phyloP scores from a whole-genome alignment of 2,797 vertebrate species.

The Oreortyx pictus region DNA sequence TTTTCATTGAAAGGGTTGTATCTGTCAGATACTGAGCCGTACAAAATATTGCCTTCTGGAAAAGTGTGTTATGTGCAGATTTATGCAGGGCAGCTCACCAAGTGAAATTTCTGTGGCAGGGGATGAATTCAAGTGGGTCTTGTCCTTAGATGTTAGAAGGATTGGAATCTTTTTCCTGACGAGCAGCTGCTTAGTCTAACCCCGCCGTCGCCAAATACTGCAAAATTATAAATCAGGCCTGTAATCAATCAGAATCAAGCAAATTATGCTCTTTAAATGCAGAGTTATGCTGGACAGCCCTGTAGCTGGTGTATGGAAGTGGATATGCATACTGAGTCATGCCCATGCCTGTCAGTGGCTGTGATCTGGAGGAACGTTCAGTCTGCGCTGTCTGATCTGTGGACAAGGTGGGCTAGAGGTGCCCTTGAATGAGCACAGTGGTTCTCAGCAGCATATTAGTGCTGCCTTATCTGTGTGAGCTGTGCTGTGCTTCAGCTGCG shows the following conservation, averaged over 20 bases:
- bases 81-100: constrained; percentile 58
- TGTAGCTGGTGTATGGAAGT: not conserved
- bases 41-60: constrained; percentile 62
- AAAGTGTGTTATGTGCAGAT: constrained; percentile 41
- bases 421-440: not conserved
- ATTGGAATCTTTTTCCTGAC: constrained; percentile 36
- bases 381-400: not conserved
- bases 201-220: not conserved
- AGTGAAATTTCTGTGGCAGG: constrained; percentile 24
- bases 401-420: not conserved
- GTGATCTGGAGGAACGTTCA: not conserved
- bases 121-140: constrained; percentile 52
- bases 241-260: not conserved
- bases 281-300: not conserved
- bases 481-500: fast-evolving
- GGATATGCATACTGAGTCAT: not conserved
- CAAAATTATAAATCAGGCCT: not conserved
- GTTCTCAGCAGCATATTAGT: not conserved
- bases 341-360: not conserved
- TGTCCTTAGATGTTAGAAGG: constrained; percentile 22
- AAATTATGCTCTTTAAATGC: not conserved
- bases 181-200: constrained; percentile 2
- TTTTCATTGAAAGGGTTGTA: constrained; percentile 66
- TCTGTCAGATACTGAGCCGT: constrained; percentile 60
- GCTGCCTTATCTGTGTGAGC: fast-evolving